Conservation (phyloP, 2,113 vertebrate species). For the Eretmochelys imbricata region DNA sequence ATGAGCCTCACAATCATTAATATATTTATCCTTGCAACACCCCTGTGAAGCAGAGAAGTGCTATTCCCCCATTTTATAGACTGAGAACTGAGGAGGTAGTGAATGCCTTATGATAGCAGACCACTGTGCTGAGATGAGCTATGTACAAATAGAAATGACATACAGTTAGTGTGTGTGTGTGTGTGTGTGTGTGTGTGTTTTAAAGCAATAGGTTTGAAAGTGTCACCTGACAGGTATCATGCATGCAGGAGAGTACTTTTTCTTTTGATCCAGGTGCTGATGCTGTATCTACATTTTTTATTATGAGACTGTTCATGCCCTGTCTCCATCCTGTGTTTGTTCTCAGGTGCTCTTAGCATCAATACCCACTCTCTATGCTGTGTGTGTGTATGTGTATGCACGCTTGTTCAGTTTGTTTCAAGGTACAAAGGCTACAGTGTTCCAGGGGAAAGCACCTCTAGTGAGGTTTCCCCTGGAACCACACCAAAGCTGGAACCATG, state of each 20-base stretch:
- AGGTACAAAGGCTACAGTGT: neutral
- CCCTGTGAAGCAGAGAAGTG: neutral
- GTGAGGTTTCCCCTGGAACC: neutral
- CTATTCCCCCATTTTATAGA: neutral
- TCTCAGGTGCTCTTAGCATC: neutral
- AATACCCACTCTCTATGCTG: neutral
- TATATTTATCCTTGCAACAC: neutral
- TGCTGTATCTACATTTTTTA: neutral
- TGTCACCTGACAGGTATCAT: neutral
- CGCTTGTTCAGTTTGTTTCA: neutral
- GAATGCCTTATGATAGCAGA: neutral
- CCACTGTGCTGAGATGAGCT: neutral
- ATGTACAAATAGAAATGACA: neutral
- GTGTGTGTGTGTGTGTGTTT: too few relatives aligned
- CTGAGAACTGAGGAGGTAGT: neutral
- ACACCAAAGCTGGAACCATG: neutral
- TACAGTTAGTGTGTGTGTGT: neutral
- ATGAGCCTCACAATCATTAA: neutral
- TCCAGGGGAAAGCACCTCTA: neutral
- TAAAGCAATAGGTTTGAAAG: neutral
- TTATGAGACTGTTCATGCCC: neutral
- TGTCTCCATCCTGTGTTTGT: neutral
- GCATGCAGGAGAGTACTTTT: neutral
- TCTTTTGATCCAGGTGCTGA: neutral
- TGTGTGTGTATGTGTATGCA: neutral